Percentiles rank a stretch among this genome's conserved stretches.
phyloP scores from a whole-genome alignment of 2,888 invertebrate genomes.

The Sepiola atlantica region DNA sequence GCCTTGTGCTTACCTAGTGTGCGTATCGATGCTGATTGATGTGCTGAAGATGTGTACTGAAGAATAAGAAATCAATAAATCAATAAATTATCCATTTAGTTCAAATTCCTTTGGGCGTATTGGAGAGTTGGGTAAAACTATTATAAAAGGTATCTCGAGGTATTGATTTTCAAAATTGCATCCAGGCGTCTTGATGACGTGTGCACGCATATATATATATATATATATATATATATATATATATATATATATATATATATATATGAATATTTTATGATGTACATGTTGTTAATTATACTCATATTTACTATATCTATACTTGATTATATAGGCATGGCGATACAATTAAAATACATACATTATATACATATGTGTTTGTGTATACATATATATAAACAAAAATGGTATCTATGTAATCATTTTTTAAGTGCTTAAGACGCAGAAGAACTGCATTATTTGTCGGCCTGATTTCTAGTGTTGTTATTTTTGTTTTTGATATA shows the following conservation, averaged over 20 bases:
- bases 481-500: too few relatives aligned
- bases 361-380: too few relatives aligned
- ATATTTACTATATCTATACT: too few relatives aligned
- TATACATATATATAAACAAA: too few relatives aligned
- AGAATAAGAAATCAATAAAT: background rate
- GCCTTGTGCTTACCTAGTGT: background rate
- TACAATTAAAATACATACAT: too few relatives aligned
- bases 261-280: too few relatives aligned
- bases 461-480: too few relatives aligned
- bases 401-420: too few relatives aligned
- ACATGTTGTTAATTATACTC: too few relatives aligned
- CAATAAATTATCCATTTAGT: constrained; percentile 32
- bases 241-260: background rate
- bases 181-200: background rate
- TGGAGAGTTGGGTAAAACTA: background rate
- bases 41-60: background rate
- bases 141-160: background rate
- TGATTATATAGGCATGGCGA: too few relatives aligned
- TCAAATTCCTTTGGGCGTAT: constrained; percentile 16
- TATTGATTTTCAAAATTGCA: background rate
- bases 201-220: background rate
- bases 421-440: too few relatives aligned
- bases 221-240: background rate
- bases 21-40: background rate
- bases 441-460: too few relatives aligned